A percentile compares a stretch with the other conserved stretches of the same genome.
Evolutionary conservation across 2,888 invertebrate genomes (phyloP).

Genomic region (Lacanobia oleracea): DNA sequence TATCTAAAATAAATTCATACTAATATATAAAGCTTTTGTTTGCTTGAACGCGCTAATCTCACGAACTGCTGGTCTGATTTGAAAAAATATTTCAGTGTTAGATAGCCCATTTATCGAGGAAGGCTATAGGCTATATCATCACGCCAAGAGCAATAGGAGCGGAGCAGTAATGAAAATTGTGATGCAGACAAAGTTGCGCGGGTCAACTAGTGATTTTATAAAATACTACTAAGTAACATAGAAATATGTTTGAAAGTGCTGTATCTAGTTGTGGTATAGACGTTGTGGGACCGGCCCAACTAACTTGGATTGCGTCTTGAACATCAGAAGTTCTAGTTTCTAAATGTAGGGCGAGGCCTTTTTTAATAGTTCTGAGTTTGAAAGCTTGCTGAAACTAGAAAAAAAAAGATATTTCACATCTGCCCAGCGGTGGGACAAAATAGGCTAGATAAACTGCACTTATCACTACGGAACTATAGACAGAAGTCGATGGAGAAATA

Average conservation of each 20-base stretch:
- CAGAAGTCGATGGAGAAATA: background rate
- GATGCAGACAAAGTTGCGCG: too few species aligned
- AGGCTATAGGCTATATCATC: too few species aligned
- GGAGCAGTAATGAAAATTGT: too few species aligned
- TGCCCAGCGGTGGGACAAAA: too few species aligned
- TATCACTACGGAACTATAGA: background rate
- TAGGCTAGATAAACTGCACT: too few species aligned
- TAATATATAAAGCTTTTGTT: too few species aligned
- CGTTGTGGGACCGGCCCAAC: background rate
- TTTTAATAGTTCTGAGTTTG: background rate
- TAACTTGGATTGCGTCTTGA: slow-evolving; percentile 5
- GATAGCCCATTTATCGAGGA: too few species aligned
- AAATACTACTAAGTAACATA: background rate
- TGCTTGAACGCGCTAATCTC: too few species aligned
- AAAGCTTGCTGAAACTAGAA: background rate
- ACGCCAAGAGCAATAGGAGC: too few species aligned
- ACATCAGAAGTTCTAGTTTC: background rate
- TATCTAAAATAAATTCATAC: too few species aligned
- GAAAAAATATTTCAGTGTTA: too few species aligned
- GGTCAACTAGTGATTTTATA: background rate
- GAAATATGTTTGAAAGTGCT: background rate
- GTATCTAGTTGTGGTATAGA: background rate
- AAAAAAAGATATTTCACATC: slow-evolving; percentile 1
- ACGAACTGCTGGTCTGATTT: too few species aligned
- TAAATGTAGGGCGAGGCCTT: background rate